Conservation (phyloP, 2,113 vertebrate genomes). For the Epinephelus lanceolatus region DNA sequence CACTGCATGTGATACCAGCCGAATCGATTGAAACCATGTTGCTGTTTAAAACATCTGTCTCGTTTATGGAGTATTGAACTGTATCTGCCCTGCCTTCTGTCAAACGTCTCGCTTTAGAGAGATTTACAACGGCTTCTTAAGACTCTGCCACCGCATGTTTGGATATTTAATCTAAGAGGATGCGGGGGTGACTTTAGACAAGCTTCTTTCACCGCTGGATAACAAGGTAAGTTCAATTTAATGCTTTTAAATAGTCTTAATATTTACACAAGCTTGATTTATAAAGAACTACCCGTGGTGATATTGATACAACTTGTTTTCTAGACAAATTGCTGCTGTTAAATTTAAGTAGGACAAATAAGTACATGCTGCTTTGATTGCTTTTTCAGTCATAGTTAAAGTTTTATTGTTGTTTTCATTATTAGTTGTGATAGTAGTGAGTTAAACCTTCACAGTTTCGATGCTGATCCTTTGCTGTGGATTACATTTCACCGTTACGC, state of each 20-base stretch:
- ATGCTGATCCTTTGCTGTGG: not conserved
- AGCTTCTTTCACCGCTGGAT: slow-evolving; percentile 47
- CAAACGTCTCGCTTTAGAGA: slow-evolving; percentile 23
- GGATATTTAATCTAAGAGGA: slow-evolving; percentile 55
- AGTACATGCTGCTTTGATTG: not conserved
- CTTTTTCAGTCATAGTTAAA: not conserved
- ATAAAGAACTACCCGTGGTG: not conserved
- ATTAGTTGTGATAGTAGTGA: too few species aligned
- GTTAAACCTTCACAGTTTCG: not conserved
- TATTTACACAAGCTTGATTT: not conserved
- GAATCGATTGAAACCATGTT: not conserved
- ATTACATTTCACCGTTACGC: not conserved
- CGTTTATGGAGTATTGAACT: slow-evolving; percentile 32
- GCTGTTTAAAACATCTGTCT: slow-evolving; percentile 57
- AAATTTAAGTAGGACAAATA: not conserved
- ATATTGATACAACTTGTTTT: not conserved
- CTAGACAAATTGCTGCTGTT: not conserved
- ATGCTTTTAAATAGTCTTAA: not conserved
- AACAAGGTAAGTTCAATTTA: slow-evolving; percentile 49
- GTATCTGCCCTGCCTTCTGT: slow-evolving; percentile 43
- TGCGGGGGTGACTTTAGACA: slow-evolving; percentile 32
- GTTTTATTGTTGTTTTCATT: not conserved
- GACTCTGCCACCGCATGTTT: slow-evolving; percentile 32
- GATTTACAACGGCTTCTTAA: slow-evolving; percentile 65
- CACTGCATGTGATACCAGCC: not conserved